Percentiles rank a stretch among this genome's conserved stretches.
Evolutionary conservation across 1,140 invertebrate genomes (phyloP).

Genomic region (Orchestia grillus): DNA sequence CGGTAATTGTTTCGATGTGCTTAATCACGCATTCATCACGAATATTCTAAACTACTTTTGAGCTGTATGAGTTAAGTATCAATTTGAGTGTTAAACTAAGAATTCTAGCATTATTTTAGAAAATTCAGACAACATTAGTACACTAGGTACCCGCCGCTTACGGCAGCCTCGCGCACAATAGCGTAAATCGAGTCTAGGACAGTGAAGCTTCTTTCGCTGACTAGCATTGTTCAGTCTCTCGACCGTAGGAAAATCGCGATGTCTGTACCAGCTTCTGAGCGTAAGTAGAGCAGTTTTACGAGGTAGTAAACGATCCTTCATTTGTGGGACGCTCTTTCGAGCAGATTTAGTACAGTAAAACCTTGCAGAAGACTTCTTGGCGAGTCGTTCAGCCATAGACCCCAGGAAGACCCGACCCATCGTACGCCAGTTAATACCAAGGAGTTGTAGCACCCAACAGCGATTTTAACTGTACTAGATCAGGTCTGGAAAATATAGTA

Average conservation of each 20-base stretch:
- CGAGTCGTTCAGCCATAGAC: not conserved
- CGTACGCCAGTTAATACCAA: not conserved
- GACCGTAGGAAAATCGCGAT: not conserved
- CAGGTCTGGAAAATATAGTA: not conserved
- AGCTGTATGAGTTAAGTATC: no score
- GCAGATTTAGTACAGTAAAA: not conserved
- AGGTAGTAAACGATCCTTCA: not conserved
- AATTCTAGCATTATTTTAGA: no score
- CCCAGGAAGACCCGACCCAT: not conserved
- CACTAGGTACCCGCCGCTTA: no score
- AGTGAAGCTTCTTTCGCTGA: not conserved
- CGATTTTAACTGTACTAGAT: slow-evolving; percentile 1
- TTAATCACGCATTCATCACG: no score
- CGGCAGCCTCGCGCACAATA: no score
- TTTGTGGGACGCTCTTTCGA: not conserved
- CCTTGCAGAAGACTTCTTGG: not conserved
- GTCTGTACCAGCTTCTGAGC: not conserved
- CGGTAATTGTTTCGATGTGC: not conserved
- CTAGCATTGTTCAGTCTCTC: not conserved
- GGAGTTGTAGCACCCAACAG: not conserved
- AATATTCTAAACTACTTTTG: no score
- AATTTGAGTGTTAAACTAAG: no score
- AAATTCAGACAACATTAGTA: no score
- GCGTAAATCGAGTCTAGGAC: not conserved
- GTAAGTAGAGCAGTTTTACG: not conserved